These are phyloP conservation scores for Gymnoscopelus braueri DNA, from an alignment of 2,797 vertebrate genomes.

Conservation along the genomic window DNA sequence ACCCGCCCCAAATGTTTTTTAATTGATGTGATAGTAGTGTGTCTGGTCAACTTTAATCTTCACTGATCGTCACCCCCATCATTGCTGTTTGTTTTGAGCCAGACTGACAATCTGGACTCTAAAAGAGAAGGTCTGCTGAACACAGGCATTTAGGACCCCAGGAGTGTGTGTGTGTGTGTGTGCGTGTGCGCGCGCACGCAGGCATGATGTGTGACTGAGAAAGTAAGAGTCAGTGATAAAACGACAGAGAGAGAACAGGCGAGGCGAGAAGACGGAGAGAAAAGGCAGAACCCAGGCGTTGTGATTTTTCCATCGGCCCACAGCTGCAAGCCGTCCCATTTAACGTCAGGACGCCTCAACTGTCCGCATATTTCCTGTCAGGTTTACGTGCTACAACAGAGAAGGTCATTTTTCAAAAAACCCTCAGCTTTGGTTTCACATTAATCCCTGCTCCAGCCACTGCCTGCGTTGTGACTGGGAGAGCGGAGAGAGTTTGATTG, in stretches of 20 bases:
- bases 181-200: not conserved
- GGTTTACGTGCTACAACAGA: slow-evolving; percentile 34
- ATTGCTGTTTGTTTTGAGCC: not conserved
- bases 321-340: slow-evolving; percentile 44
- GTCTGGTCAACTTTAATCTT: slow-evolving; percentile 5
- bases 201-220: not conserved
- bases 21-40: slow-evolving; percentile 37
- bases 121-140: no score
- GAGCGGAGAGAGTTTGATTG: slow-evolving; percentile 48
- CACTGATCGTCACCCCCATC: slow-evolving; percentile 15
- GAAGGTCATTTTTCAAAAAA: slow-evolving; percentile 56
- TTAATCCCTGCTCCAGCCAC: slow-evolving; percentile 26
- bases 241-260: not conserved
- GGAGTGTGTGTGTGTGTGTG: not conserved
- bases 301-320: not conserved
- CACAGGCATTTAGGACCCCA: no score
- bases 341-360: slow-evolving; percentile 39
- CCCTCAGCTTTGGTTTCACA: slow-evolving; percentile 44
- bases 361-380: slow-evolving; percentile 46
- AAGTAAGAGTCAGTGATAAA: not conserved
- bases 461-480: slow-evolving; percentile 42
- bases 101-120: no score
- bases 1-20: slow-evolving; percentile 30
- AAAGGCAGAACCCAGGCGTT: slow-evolving; percentile 4
- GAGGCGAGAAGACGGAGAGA: not conserved